Evolutionary conservation across 2,888 invertebrate genomes (phyloP), one percentile per base, ranked within the genome.

Genomic region (Eurytoma adleriae): DNA sequence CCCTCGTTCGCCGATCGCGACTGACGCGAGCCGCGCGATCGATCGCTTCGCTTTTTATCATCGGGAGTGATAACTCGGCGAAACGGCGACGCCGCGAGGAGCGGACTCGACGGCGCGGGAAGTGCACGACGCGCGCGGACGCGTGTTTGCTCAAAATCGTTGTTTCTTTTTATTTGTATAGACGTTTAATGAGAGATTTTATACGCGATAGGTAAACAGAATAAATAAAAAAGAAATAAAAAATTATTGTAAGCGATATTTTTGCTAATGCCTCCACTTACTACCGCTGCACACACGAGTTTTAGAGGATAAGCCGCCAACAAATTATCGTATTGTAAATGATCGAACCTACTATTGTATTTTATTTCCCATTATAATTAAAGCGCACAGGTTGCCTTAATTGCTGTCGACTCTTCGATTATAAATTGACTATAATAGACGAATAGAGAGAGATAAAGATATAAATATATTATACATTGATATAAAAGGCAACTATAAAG

Each of bases 111-210:
- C 70, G 50, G 64, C 30, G 30, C 57, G 69, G 52, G 3, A 16
- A 48, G 48, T 4, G 30, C 30, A 18, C 3, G 62, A 18, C n/a
- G 18, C 3, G 18, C 12, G 50, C 40, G 48, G 48, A 73, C 20
- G 72, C 78, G 78, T 62, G 66, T 86, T 89, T 88, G 88, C 89
- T 89, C 88, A 88, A 7, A 89, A 88, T 88, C 89, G 89, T 89
- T 90, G 86, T 89, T 89, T 89, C 88, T 88, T 88, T 40, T 88
- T 88, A 87, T n/a, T 66, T 78, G 78, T 79, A 79, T 74, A 90
- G 87, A 89, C 89, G 40, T 89, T 89, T 89, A 88, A 89, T 84
- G 78, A 40, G 88, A 86, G 88, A 87, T 89, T 89, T 84, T 86
- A 64, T 75, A 71, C 20, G 57, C 74, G 74, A 69, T 70, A 70